Percentiles rank a stretch among this genome's conserved stretches.
These are phyloP conservation scores for Saimiri boliviensis DNA, from an alignment of 2,113 vertebrate species.

Conservation along the genomic window DNA sequence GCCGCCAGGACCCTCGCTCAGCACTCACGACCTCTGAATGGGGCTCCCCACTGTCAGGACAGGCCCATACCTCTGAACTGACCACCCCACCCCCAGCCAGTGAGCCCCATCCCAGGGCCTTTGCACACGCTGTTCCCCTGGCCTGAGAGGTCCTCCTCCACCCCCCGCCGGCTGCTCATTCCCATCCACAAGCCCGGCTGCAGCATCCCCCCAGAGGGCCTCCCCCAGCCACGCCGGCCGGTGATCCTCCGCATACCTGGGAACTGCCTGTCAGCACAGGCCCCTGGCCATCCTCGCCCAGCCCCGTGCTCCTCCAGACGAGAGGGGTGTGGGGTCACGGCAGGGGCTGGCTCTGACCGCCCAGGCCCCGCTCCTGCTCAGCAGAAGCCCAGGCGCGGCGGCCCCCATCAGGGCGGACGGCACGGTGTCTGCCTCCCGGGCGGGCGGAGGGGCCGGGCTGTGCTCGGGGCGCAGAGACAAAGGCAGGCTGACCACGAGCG, in stretches of 20 bases:
- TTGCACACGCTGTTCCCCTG: fast-evolving
- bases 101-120: background rate
- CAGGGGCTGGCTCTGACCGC: background rate
- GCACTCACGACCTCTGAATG: background rate
- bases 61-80: background rate
- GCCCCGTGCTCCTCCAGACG: background rate
- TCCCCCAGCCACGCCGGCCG: background rate
- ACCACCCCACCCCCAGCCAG: too few species aligned
- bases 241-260: background rate
- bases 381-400: background rate
- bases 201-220: fast-evolving
- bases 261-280: background rate
- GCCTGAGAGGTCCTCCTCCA: fast-evolving
- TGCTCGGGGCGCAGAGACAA: slow-evolving; percentile 70
- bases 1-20: background rate
- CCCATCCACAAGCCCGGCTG: background rate
- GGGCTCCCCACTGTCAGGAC: fast-evolving
- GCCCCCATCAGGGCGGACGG: background rate
- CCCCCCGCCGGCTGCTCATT: fast-evolving
- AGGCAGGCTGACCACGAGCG: slow-evolving; percentile 74
- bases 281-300: background rate
- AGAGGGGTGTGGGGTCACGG: background rate
- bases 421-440: fast-evolving
- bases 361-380: background rate
- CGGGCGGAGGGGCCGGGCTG: background rate